phyloP scores from a whole-genome alignment of 2,797 vertebrate species.

The Sebastes trivittatus region DNA sequence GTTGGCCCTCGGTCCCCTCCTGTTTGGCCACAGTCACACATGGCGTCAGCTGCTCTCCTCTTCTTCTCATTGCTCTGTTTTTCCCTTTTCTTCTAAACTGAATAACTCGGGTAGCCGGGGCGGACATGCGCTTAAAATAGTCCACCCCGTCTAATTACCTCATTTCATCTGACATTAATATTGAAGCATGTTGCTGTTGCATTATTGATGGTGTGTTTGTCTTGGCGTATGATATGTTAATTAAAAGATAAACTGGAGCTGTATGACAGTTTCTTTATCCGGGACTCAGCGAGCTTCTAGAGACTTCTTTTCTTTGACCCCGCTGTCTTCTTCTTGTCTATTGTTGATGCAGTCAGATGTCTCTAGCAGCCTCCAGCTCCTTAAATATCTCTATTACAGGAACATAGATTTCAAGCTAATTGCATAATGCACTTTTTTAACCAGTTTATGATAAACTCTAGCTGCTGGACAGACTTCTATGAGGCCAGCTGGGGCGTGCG shows the following conservation, averaged over 20 bases:
- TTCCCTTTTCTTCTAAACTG: conserved; percentile 11
- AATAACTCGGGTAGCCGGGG: conserved; percentile 3
- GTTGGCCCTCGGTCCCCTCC: conserved; percentile 65
- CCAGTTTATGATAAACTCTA: conserved; percentile 43
- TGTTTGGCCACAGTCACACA: conserved; percentile 55
- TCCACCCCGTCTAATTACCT: conserved; percentile 62
- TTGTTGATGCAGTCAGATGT: conserved; percentile 43
- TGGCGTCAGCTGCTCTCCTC: conserved; percentile 64
- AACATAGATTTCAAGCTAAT: conserved; percentile 53
- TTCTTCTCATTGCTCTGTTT: conserved; percentile 47
- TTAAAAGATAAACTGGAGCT: conserved; percentile 72
- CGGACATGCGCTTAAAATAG: conserved; percentile 53
- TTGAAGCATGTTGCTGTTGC: conserved; percentile 66
- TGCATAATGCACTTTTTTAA: conserved; percentile 48
- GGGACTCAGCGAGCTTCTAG: conserved; percentile 36
- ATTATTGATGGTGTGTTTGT: conserved; percentile 76
- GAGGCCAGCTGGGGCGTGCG: conserved; percentile 8
- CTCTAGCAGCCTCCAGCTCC: conserved; percentile 18
- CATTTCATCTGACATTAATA: conserved; percentile 74
- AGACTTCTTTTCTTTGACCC: conserved; percentile 31
- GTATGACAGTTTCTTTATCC: conserved; percentile 66
- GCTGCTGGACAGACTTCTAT: conserved; percentile 32
- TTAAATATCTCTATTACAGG: conserved; percentile 58
- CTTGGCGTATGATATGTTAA: conserved; percentile 68
- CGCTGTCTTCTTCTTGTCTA: conserved; percentile 20